phyloP scores from a whole-genome alignment of 2,888 invertebrate genomes.

The Drosophila prostipennis region DNA sequence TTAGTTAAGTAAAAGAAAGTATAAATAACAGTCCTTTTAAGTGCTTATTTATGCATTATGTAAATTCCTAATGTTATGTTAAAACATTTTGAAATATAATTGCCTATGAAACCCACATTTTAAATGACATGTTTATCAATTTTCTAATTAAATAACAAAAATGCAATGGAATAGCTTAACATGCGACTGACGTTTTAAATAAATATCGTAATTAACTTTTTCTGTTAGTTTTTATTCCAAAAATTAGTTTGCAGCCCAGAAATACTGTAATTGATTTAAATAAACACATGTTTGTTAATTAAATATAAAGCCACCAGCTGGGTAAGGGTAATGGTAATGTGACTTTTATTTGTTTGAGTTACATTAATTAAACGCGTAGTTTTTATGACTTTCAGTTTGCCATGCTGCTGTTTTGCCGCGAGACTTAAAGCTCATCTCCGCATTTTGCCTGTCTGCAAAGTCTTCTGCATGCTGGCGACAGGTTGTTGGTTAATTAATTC shows the following conservation, averaged over 20 bases:
- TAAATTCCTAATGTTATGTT: background rate
- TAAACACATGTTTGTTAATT: slow-evolving; percentile 19
- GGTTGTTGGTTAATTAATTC: slow-evolving; percentile 59
- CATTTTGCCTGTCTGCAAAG: background rate
- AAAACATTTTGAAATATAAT: too few relatives aligned
- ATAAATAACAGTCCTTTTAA: too few relatives aligned
- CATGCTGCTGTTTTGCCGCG: slow-evolving; percentile 2
- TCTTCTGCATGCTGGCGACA: slow-evolving; percentile 45
- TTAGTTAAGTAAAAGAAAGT: too few relatives aligned
- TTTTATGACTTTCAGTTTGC: slow-evolving; percentile 16
- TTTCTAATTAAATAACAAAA: slow-evolving; percentile 13
- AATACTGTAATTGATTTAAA: slow-evolving; percentile 39
- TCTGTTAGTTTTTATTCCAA: background rate
- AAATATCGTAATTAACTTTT: slow-evolving; percentile 30
- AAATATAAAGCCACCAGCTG: slow-evolving; percentile 13
- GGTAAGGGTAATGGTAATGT: slow-evolving; percentile 1
- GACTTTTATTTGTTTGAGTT: slow-evolving; percentile 39
- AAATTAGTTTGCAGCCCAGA: background rate
- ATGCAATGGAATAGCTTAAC: background rate
- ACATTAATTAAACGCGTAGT: slow-evolving; percentile 19
- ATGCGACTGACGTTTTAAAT: slow-evolving; percentile 8
- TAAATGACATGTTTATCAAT: slow-evolving; percentile 5
- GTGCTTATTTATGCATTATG: too few relatives aligned
- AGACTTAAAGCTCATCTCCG: slow-evolving; percentile 24
- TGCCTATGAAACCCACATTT: background rate